phyloP scores from a whole-genome alignment of 1,140 invertebrate species.

The Camponotus vicinus region DNA sequence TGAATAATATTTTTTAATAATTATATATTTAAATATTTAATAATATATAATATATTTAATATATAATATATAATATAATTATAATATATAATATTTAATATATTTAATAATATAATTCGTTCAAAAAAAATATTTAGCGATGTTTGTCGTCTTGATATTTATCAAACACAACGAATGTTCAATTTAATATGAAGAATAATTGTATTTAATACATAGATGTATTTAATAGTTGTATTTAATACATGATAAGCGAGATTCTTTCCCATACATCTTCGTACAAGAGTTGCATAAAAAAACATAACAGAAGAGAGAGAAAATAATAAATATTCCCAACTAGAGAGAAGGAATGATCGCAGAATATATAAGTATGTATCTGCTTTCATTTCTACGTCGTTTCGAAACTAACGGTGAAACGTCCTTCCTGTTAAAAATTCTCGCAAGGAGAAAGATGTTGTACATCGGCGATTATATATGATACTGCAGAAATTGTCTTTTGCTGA shows the following conservation, averaged over 20 bases:
- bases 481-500: background rate
- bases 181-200: background rate
- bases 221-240: background rate
- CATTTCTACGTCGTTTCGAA: background rate
- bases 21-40: too few species aligned
- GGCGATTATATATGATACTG: background rate
- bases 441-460: background rate
- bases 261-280: conserved; percentile 19
- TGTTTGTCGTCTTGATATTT: too few species aligned
- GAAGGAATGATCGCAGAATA: conserved; percentile 11
- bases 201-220: too few species aligned
- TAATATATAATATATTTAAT: too few species aligned
- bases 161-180: background rate
- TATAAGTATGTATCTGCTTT: conserved; percentile 7
- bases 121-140: background rate
- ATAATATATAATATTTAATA: too few species aligned
- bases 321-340: conserved; percentile 5
- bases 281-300: conserved; percentile 17
- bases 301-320: background rate
- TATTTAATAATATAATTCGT: too few species aligned
- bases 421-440: conserved; percentile 21
- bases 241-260: background rate
- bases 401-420: background rate
- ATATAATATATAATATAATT: too few species aligned
- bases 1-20: background rate